Percentiles rank a stretch among this genome's conserved stretches.
phyloP scores from a whole-genome alignment of 37 sponge, comb jelly and placozoan genomes.

The Cladorhizidae sp. region DNA sequence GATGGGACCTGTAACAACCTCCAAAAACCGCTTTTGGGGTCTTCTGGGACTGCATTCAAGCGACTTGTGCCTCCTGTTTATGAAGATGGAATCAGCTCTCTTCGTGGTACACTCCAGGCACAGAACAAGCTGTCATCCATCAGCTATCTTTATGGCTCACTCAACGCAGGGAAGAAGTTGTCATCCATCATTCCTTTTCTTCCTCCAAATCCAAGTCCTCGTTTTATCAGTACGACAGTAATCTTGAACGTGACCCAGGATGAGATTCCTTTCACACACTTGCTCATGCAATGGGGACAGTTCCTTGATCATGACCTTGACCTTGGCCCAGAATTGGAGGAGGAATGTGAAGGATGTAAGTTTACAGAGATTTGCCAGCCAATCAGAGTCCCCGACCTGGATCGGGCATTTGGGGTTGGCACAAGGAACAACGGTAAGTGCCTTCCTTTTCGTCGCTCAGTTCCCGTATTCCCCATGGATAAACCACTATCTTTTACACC shows the following conservation, averaged over 20 bases:
- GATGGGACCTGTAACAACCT: conserved; percentile 94
- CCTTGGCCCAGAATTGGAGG: conserved; percentile 50
- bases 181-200: conserved; percentile 28
- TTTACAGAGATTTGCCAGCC: conserved; percentile 55
- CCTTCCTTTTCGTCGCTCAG: conserved; percentile 59
- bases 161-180: conserved; percentile 24
- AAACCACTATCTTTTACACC: conserved; percentile 34
- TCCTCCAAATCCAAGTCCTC: conserved; percentile 74
- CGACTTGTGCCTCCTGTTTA: conserved; percentile 73
- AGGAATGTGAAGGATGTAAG: conserved; percentile 41
- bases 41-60: conserved; percentile 60
- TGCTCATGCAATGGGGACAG: conserved; percentile 97
- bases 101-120: too few species aligned
- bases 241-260: conserved; percentile 25
- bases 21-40: conserved; percentile 59
- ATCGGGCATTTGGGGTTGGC: conserved; percentile 41
- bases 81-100: conserved; percentile 74
- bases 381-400: conserved; percentile 49
- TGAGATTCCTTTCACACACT: conserved; percentile 64
- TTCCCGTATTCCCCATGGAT: conserved; percentile 40
- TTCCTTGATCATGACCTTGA: conserved; percentile 94
- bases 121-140: too few species aligned
- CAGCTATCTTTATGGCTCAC: too few species aligned
- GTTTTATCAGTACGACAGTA: conserved; percentile 46
- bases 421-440: conserved; percentile 46